Percentiles rank a stretch among this genome's conserved stretches.
These are phyloP conservation scores for Chirona hameri DNA, from an alignment of 2,888 invertebrate genomes.

Conservation along the genomic window DNA sequence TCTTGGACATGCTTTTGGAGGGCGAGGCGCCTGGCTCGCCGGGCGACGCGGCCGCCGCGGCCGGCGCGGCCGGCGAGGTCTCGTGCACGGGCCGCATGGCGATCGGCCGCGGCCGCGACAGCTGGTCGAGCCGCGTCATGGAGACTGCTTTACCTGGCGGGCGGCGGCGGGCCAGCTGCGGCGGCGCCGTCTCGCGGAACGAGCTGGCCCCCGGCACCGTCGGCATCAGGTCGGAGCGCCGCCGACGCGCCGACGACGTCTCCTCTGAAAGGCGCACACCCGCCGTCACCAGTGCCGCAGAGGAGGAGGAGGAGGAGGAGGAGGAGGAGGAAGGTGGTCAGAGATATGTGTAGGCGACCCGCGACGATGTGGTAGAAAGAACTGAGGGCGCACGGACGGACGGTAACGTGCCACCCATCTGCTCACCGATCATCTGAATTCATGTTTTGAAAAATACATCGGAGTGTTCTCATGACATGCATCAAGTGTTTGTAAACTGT, in stretches of 20 bases:
- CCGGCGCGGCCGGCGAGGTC: slow-evolving; percentile 57
- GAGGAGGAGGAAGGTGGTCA: too few relatives aligned
- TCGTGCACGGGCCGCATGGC: slow-evolving; percentile 48
- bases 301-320: too few relatives aligned
- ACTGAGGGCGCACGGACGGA: too few relatives aligned
- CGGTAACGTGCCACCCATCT: too few relatives aligned
- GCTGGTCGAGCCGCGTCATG: slow-evolving; percentile 86
- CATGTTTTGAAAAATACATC: too few relatives aligned
- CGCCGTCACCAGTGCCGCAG: neutral
- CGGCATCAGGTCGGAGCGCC: slow-evolving; percentile 76
- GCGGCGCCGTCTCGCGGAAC: slow-evolving; percentile 49
- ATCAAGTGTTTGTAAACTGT: too few relatives aligned
- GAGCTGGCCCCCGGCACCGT: slow-evolving; percentile 70
- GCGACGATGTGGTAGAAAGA: too few relatives aligned
- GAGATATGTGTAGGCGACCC: too few relatives aligned
- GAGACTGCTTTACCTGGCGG: slow-evolving; percentile 81
- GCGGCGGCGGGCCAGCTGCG: slow-evolving; percentile 43
- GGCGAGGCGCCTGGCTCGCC: slow-evolving; percentile 44
- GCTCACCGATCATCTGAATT: too few relatives aligned
- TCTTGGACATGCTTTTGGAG: slow-evolving; percentile 58
- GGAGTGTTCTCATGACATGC: too few relatives aligned
- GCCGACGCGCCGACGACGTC: slow-evolving; percentile 38
- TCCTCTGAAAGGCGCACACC: slow-evolving; percentile 9
- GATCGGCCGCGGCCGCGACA: slow-evolving; percentile 57
- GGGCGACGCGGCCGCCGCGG: slow-evolving; percentile 48